Evolutionary conservation across 2,888 invertebrate species (phyloP).

Genomic region (Erebia aethiops): DNA sequence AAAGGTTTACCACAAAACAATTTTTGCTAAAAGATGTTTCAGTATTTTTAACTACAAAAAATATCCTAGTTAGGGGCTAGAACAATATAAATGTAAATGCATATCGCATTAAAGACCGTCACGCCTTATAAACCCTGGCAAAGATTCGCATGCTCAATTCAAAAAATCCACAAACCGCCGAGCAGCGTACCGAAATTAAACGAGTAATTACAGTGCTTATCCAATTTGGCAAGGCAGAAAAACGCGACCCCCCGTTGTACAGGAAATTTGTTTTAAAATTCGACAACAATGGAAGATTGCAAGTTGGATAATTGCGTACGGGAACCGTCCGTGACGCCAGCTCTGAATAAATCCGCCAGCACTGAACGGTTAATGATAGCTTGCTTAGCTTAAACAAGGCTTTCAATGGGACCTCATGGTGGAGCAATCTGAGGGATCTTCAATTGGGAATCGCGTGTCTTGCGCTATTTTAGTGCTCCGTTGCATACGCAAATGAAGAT

Average conservation of each 20-base stretch:
- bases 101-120: conserved; percentile 50
- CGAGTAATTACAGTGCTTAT: conserved; percentile 81
- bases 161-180: conserved; percentile 65
- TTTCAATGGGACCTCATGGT: conserved; percentile 65
- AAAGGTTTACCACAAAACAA: background rate
- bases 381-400: conserved; percentile 62
- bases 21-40: background rate
- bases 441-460: conserved; percentile 68
- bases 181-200: conserved; percentile 58
- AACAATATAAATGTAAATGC: conserved; percentile 46
- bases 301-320: conserved; percentile 74
- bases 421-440: conserved; percentile 64
- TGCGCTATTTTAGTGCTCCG: conserved; percentile 46
- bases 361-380: conserved; percentile 78
- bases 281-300: conserved; percentile 82
- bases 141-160: conserved; percentile 57
- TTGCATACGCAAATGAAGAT: conserved; percentile 51
- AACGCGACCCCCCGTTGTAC: conserved; percentile 78
- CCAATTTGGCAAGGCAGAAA: conserved; percentile 81
- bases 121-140: conserved; percentile 63
- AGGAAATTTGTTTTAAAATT: conserved; percentile 83
- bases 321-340: conserved; percentile 71
- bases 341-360: conserved; percentile 70
- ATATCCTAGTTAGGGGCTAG: conserved; percentile 37
- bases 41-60: conserved; percentile 33